phyloP scores from a whole-genome alignment of 1,140 invertebrate species.

The Drosophila chauvacae region DNA sequence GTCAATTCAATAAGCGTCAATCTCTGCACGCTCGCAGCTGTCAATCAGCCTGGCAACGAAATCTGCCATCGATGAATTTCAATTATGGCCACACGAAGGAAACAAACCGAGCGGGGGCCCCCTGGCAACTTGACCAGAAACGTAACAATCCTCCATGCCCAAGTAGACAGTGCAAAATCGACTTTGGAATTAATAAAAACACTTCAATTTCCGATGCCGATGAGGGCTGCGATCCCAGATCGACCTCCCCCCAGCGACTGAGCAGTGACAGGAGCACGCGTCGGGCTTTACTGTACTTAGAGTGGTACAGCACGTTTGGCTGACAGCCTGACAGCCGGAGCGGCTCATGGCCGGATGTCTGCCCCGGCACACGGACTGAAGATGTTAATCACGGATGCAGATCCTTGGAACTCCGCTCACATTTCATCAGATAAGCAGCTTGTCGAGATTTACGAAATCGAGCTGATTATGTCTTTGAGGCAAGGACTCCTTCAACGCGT shows the following conservation, averaged over 20 bases:
- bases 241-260: constrained; percentile 6
- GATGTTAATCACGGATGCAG: constrained; percentile 72
- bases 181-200: constrained; percentile 79
- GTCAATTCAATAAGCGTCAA: constrained; percentile 81
- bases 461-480: constrained; percentile 75
- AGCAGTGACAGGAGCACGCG: constrained; percentile 67
- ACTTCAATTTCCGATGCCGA: constrained; percentile 80
- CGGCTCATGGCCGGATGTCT: constrained; percentile 51
- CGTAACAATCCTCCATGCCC: constrained; percentile 49
- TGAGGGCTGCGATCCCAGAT: constrained; percentile 41
- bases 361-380: constrained; percentile 39
- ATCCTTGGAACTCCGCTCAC: constrained; percentile 72
- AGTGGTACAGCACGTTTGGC: constrained; percentile 46
- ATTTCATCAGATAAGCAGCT: constrained; percentile 83
- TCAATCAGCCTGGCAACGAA: constrained; percentile 68
- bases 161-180: constrained; percentile 40
- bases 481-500: constrained; percentile 38
- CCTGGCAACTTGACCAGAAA: constrained; percentile 59
- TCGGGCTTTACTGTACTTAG: constrained; percentile 70
- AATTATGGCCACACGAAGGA: constrained; percentile 63
- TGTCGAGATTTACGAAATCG: constrained; percentile 83
- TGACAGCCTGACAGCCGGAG: constrained; percentile 68
- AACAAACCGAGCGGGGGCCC: constrained; percentile 32
- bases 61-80: constrained; percentile 73
- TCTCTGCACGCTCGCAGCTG: constrained; percentile 51